Evolutionary conservation across 2,888 invertebrate species (phyloP).

Genomic region (Tetropium fuscum): DNA sequence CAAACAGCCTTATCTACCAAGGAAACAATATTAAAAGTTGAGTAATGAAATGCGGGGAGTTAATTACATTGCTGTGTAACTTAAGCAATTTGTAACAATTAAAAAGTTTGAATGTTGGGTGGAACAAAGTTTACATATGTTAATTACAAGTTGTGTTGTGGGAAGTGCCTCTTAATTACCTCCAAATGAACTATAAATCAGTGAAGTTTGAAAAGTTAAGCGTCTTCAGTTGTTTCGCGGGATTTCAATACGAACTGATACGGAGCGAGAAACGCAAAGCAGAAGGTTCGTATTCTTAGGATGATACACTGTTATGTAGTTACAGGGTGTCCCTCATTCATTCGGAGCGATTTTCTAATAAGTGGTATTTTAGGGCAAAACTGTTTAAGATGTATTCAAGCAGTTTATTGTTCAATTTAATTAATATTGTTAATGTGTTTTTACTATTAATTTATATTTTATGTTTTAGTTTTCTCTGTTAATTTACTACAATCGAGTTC

Average conservation of each 20-base stretch:
- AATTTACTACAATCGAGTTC: no score
- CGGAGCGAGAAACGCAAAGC: constrained; percentile 13
- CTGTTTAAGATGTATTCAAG: no score
- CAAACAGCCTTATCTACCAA: constrained; percentile 22
- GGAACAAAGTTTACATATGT: constrained; percentile 66
- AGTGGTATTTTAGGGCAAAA: no score
- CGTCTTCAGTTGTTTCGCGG: constrained; percentile 41
- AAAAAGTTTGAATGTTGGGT: constrained; percentile 58
- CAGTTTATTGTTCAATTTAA: no score
- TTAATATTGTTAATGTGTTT: no score
- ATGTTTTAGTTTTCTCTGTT: no score
- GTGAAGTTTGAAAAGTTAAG: constrained; percentile 53
- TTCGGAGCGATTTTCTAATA: no score
- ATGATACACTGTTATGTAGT: constrained; percentile 8
- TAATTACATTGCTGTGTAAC: constrained; percentile 57
- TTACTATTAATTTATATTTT: no score
- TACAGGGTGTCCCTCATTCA: no score
- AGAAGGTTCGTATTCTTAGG: background rate
- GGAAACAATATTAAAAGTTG: constrained; percentile 40
- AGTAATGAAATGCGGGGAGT: constrained; percentile 43
- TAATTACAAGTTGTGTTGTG: constrained; percentile 65
- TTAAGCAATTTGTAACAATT: constrained; percentile 63
- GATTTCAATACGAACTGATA: constrained; percentile 36
- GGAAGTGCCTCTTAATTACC: constrained; percentile 63
- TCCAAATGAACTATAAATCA: constrained; percentile 60